A percentile compares a stretch with the other conserved stretches of the same genome.
phyloP scores from a whole-genome alignment of 2,888 invertebrate species.

The Agonopterix subpropinquella region DNA sequence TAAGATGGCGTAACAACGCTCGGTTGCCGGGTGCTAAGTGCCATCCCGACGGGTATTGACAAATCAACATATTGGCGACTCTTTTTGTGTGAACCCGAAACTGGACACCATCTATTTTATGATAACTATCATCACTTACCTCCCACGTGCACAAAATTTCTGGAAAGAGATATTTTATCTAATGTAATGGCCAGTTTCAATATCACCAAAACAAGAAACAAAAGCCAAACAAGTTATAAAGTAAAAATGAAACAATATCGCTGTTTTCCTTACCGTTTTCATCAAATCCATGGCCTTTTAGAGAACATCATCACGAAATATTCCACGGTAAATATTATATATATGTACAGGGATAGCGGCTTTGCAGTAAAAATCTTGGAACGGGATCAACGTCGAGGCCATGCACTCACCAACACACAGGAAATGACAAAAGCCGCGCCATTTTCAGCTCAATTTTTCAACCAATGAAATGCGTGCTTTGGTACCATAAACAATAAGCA shows the following conservation, averaged over 20 bases:
- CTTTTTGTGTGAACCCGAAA: conserved; percentile 48
- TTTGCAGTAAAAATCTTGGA: conserved; percentile 52
- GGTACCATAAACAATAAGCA: conserved; percentile 25
- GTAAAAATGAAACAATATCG: conserved; percentile 36
- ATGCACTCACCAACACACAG: conserved; percentile 67
- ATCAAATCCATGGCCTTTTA: conserved; percentile 77
- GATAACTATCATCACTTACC: conserved; percentile 68
- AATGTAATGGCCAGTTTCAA: conserved; percentile 76
- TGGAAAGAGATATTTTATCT: conserved; percentile 76
- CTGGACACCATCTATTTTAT: conserved; percentile 51
- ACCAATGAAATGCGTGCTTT: conserved; percentile 42
- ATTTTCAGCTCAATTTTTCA: conserved; percentile 37
- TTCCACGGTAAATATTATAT: conserved; percentile 56
- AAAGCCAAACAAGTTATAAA: conserved; percentile 70
- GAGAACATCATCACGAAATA: conserved; percentile 73
- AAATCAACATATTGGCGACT: conserved; percentile 63
- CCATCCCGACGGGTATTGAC: conserved; percentile 61
- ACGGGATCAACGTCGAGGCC: conserved; percentile 64
- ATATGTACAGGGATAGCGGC: conserved; percentile 45
- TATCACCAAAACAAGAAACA: conserved; percentile 77
- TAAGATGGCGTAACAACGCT: conserved; percentile 76
- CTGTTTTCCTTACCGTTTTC: conserved; percentile 70
- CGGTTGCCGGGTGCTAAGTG: conserved; percentile 75
- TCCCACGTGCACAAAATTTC: conserved; percentile 72
- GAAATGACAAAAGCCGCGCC: conserved; percentile 71